phyloP scores from a whole-genome alignment of 2,113 vertebrate species.

The Phasianus colchicus region DNA sequence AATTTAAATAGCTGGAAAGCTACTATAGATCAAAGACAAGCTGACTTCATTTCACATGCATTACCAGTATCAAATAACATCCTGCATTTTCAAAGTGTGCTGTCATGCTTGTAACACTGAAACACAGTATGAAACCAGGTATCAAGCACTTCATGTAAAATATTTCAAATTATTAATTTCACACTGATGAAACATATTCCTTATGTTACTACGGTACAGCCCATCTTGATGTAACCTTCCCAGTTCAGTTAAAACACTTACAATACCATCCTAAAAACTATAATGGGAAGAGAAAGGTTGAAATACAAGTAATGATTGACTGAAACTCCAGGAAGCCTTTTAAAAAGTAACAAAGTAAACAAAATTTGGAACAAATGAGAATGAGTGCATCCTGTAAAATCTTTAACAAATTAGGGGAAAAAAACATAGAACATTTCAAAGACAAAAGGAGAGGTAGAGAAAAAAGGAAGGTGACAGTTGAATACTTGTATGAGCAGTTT shows the following conservation, averaged over 20 bases:
- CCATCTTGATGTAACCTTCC: background rate
- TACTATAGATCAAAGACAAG: background rate
- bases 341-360: background rate
- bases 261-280: background rate
- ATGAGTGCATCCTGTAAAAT: background rate
- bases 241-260: background rate
- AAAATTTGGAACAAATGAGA: background rate
- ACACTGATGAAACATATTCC: background rate
- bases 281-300: background rate
- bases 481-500: fast-evolving
- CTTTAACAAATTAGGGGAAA: background rate
- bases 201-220: background rate
- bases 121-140: background rate
- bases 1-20: background rate
- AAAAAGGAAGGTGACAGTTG: background rate
- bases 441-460: background rate
- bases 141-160: background rate
- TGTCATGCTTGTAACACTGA: background rate
- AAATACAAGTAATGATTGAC: background rate
- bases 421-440: background rate
- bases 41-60: background rate
- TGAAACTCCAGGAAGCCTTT: background rate
- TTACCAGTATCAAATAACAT: background rate
- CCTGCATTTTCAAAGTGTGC: background rate
- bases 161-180: background rate